Conservation (phyloP, 2,113 vertebrate species). For the Acanthisitta chloris region DNA sequence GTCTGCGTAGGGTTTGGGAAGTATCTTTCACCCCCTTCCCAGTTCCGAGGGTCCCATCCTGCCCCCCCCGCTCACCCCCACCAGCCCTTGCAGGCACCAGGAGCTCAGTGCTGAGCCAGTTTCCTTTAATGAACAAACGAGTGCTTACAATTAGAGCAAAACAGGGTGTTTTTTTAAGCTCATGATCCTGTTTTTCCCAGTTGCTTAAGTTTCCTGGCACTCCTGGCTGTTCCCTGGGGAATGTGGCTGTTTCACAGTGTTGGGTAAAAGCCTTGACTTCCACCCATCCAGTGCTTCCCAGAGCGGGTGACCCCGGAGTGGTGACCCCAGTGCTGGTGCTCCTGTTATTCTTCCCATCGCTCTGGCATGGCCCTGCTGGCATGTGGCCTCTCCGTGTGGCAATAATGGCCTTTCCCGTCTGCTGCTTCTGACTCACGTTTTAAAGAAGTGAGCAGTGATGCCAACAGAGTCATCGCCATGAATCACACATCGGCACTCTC, state of each 20-base stretch:
- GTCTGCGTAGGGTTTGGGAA: rapidly evolving
- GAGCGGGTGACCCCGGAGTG: neutral
- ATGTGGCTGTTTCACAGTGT: neutral
- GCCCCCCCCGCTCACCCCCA: neutral
- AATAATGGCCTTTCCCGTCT: neutral
- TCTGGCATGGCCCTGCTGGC: rapidly evolving
- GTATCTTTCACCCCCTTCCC: too few relatives aligned
- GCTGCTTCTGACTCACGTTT: neutral
- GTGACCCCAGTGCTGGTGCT: neutral
- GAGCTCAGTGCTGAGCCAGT: rapidly evolving
- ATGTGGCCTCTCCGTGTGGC: rapidly evolving
- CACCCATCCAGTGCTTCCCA: rapidly evolving
- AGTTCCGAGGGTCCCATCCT: neutral
- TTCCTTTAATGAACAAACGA: rapidly evolving
- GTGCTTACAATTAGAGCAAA: neutral
- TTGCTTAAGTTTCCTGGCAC: neutral
- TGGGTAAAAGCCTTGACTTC: rapidly evolving
- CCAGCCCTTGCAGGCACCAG: rapidly evolving
- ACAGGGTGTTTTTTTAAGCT: neutral
- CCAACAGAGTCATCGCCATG: neutral
- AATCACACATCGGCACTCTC: neutral
- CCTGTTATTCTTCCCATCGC: neutral
- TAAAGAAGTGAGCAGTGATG: neutral
- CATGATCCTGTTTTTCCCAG: neutral
- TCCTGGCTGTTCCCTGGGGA: neutral